A percentile compares a stretch with the other conserved stretches of the same genome.
Conservation (phyloP, 92 coral and sea anemone genomes). For the Micromussa lordhowensis region DNA sequence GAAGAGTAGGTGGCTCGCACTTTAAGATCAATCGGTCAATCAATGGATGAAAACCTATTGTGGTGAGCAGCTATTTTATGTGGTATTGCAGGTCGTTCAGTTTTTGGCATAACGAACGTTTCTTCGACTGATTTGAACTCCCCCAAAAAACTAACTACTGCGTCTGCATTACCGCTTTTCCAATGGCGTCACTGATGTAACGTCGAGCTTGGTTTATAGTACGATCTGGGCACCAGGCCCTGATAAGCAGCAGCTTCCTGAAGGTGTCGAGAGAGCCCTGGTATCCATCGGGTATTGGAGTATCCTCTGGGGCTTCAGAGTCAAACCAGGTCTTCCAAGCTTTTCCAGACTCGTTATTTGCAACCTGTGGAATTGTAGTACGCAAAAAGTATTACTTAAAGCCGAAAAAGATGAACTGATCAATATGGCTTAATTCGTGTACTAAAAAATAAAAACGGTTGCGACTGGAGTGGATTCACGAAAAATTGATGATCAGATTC, state of each 20-base stretch:
- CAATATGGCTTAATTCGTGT: not conserved
- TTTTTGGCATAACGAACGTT: too few relatives aligned
- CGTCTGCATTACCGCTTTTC: slow-evolving; percentile 67
- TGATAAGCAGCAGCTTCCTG: slow-evolving; percentile 87
- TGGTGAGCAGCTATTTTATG: too few relatives aligned
- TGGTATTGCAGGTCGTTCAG: too few relatives aligned
- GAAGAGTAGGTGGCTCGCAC: not conserved
- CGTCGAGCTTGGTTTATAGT: slow-evolving; percentile 95
- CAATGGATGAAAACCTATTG: too few relatives aligned
- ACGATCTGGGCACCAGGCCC: slow-evolving; percentile 99
- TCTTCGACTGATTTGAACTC: not conserved
- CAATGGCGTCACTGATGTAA: slow-evolving; percentile 94
- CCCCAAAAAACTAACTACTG: not conserved
- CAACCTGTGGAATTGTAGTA: slow-evolving; percentile 49
- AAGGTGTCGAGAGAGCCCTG: slow-evolving; percentile 95
- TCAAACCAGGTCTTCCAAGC: slow-evolving; percentile 99
- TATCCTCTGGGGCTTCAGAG: slow-evolving; percentile 95
- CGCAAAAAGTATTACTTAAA: not conserved
- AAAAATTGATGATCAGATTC: too few relatives aligned
- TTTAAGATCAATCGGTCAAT: too few relatives aligned
- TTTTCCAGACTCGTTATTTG: slow-evolving; percentile 82
- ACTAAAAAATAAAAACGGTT: too few relatives aligned
- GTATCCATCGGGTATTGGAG: slow-evolving; percentile 98
- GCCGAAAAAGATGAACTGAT: too few relatives aligned
- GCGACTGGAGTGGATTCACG: too few relatives aligned